A percentile compares a stretch with the other conserved stretches of the same genome.
Conservation (phyloP, 2,797 vertebrate genomes). For the Geotrypetes seraphini region DNA sequence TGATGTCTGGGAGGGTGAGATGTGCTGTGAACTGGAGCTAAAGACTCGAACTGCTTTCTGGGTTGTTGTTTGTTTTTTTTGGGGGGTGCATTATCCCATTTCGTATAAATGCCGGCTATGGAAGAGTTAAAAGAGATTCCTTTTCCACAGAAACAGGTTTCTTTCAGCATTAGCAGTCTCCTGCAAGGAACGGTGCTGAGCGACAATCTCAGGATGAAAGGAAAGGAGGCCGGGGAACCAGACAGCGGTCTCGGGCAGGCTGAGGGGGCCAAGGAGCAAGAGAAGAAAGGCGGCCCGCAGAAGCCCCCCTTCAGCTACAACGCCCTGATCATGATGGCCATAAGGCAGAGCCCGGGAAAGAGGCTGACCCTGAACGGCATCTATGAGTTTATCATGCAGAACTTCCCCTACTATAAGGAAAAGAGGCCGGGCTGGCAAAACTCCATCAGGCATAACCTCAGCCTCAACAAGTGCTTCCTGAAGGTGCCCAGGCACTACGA, state of each 20-base stretch:
- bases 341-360: slow-evolving; percentile 56
- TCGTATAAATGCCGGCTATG: slow-evolving; percentile 23
- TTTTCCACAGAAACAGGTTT: slow-evolving; percentile 49
- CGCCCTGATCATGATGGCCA: slow-evolving; percentile 74
- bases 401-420: slow-evolving; percentile 66
- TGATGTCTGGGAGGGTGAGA: neutral
- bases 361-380: slow-evolving; percentile 65
- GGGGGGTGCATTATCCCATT: too few species aligned
- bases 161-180: slow-evolving; percentile 66
- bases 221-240: slow-evolving; percentile 72
- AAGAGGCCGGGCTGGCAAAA: slow-evolving; percentile 70
- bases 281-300: slow-evolving; percentile 28
- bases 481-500: slow-evolving; percentile 68
- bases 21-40: neutral
- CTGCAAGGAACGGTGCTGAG: slow-evolving; percentile 35
- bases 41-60: neutral
- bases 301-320: slow-evolving; percentile 73
- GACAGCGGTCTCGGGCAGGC: slow-evolving; percentile 8
- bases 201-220: slow-evolving; percentile 56
- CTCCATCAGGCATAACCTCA: slow-evolving; percentile 69
- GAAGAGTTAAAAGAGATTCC: slow-evolving; percentile 38
- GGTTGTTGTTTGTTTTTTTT: too few species aligned
- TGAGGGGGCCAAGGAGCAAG: neutral
- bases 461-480: slow-evolving; percentile 69
- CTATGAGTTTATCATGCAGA: slow-evolving; percentile 65